Evolutionary conservation across 2,113 vertebrate genomes (phyloP), one percentile per base, ranked within the genome.

Genomic region (Microtus montanus): DNA sequence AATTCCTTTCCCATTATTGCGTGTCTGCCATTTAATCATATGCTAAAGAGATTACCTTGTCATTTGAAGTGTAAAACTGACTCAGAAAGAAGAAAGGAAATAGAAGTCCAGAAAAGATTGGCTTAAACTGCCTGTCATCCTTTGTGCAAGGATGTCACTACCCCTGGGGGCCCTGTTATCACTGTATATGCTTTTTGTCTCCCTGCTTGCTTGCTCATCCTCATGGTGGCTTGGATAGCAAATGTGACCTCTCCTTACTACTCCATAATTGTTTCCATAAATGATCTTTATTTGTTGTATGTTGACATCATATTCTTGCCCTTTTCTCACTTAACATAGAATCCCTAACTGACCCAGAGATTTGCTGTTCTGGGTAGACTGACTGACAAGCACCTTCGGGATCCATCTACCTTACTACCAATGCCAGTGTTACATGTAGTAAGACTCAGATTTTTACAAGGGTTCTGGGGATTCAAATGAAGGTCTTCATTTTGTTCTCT

Each of bases 121-220:
- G 49, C 5, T 73, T 15, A 77, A 66, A 5, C 8, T n/a, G 77
- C 44, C 22, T 44, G 3, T 73, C 26, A 33, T 7, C 8, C 14
- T 71, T 80, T 61, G 33, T 11, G 24, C 1, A 22, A n/a, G 49
- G 52, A 41, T 54, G 54, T 12, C 8, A 0, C 1, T 61, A 52
- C 1, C 61, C 4, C 38, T 71, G 0, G 15, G 33, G 17, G 35
- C 28, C 41, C 64, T 26, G 13, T 61, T 4, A 52, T 38, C 35
- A 5, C n/a, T 38, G 22, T 79, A 49, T 73, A 28, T 41, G 7
- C 35, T 7, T 2, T 22, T 19, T 49, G 9, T 54, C 22, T 13
- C 11, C 8, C 9, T 12, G 10, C 7, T 4, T 1, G 47, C 38
- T 24, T 17, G 33, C 0, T 4, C 30, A 13, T 17, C 47, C 24